These are phyloP conservation scores for Pelmatolapia mariae DNA, from an alignment of 2,113 vertebrate species.

Conservation along the genomic window DNA sequence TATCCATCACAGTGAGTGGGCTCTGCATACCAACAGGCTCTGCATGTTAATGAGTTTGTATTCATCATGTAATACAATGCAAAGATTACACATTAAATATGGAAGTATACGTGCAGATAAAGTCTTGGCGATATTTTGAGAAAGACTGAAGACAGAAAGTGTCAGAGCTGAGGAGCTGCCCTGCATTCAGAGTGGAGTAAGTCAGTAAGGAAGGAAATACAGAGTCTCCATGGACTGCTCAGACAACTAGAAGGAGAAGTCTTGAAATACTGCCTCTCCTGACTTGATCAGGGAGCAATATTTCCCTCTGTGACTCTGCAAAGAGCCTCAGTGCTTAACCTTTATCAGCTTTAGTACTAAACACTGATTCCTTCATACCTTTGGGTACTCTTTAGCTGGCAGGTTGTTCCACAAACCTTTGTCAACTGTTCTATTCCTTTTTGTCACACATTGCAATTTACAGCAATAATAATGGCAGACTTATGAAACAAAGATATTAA, in stretches of 20 bases:
- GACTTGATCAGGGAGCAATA: not conserved
- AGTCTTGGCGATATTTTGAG: not conserved
- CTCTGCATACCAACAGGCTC: constrained; percentile 2
- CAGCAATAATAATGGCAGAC: not conserved
- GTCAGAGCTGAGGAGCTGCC: not conserved
- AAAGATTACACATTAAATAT: not conserved
- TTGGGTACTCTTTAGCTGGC: not conserved
- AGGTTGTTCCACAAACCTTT: not conserved
- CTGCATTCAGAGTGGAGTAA: constrained; percentile 44
- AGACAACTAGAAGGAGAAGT: constrained; percentile 4
- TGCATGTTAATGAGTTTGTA: constrained; percentile 17
- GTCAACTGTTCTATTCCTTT: not conserved
- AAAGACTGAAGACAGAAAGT: not conserved
- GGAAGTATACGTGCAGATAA: not conserved
- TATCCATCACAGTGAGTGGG: not conserved
- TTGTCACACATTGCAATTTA: not conserved
- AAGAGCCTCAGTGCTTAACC: not conserved
- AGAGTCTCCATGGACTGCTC: constrained; percentile 1
- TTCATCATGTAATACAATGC: not conserved
- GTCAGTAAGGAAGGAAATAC: not conserved
- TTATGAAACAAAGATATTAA: not conserved
- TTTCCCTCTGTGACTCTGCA: not conserved
- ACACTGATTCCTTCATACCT: not conserved
- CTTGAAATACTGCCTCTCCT: constrained; percentile 1
- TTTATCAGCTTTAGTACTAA: not conserved